These are phyloP conservation scores for Pentalonia nigronervosa DNA, from an alignment of 1,140 invertebrate species.

Conservation along the genomic window DNA sequence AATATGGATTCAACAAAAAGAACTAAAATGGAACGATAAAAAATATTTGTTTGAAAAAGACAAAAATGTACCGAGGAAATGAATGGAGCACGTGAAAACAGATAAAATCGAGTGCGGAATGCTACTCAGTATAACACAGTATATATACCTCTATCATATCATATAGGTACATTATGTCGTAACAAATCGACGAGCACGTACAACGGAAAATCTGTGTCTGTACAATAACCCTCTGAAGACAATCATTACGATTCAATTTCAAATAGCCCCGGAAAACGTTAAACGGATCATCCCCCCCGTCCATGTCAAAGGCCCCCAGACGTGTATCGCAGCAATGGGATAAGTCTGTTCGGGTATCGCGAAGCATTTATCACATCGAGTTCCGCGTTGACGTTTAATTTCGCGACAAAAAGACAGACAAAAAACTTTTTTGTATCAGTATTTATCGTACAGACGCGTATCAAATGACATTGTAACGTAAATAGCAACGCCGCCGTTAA, in stretches of 20 bases:
- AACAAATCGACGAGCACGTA: background rate
- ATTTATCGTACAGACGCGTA: background rate
- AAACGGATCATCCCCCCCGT: background rate
- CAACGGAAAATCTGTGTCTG: background rate
- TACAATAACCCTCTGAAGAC: background rate
- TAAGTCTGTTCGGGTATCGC: background rate
- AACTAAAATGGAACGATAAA: background rate
- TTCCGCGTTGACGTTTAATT: constrained; percentile 1
- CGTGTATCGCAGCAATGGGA: background rate
- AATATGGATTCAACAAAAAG: background rate
- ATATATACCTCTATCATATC: background rate
- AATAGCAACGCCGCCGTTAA: background rate
- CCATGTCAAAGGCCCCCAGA: background rate
- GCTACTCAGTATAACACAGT: background rate
- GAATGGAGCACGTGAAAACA: too few species aligned
- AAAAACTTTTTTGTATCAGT: background rate
- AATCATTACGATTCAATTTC: constrained; percentile 25
- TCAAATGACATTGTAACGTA: background rate
- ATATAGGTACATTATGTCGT: background rate
- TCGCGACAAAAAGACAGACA: background rate
- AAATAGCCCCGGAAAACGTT: constrained; percentile 1
- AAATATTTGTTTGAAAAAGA: background rate
- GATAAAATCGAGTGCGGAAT: background rate
- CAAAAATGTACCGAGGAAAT: background rate
- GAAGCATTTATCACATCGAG: background rate